Evolutionary conservation across 2,113 vertebrate genomes (phyloP), one percentile per base, ranked within the genome.

Genomic region (Illadopsis cleaveri): DNA sequence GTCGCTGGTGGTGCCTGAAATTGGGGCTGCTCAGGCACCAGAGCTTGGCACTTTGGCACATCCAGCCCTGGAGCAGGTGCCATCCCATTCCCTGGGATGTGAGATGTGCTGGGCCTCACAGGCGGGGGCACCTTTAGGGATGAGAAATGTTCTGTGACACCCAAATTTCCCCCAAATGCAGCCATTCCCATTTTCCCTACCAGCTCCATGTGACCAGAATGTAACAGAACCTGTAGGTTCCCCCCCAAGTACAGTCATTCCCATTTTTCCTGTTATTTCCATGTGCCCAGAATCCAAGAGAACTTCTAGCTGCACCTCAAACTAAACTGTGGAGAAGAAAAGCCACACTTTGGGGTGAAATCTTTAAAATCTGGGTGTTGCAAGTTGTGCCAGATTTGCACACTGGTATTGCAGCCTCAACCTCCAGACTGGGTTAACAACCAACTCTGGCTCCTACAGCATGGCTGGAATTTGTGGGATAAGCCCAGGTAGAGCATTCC

Each of bases 81-180:
- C 25, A 37, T 24, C 35, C 44, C 4, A 37, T 53, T 95, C 60
- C 64, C 86, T 71, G 77, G 93, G 6, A 61, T 6, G 33, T 24
- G 81, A 77, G 53, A 30, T 45, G 54, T 15, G 22, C 50, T 15
- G 35, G 78, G 27, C 19, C 54, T 89, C 45, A 16, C 3, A 10
- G 1, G 2, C 2, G 44, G 48, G n/a, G 62, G 54, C 77, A 70
- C 93, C 97, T 98, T 89, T 28, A 71, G 80, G 85, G 76, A 69
- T 6, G 2, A 84, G 86, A 54, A 93, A 12, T 2, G 1, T 27
- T 72, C 51, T 45, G 38, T 66, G n/a, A 69, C 12, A 20, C 14
- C 17, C 57, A 48, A 10, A 54, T 22, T 5, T 3, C 5, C 5
- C 6, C 9, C 16, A 45, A 5, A 11, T 8, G 5, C n/a, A 15